Evolutionary conservation across 1,140 invertebrate species (phyloP), one percentile per base, ranked within the genome.

Genomic region (Arctopsyche grandis): DNA sequence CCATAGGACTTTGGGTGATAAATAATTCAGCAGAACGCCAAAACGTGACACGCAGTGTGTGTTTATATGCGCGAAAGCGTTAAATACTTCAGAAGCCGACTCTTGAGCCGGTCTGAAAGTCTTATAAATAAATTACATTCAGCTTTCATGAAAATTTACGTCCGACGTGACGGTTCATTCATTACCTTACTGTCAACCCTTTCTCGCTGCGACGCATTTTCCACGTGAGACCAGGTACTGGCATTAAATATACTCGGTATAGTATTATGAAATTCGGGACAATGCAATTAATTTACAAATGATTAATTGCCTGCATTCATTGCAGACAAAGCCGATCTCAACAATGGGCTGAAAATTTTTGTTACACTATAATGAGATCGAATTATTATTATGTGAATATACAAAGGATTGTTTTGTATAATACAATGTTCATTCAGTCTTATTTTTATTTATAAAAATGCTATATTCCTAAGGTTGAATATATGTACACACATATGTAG

Each of bases 41-140:
- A 60, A 60, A 60, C 19, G 56, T 16, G 56, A 60, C 16, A 21
- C 16, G 29, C 29, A 38, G 29, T 38, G 56, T 60, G 56, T 60
- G 56, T 21, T 60, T 60, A 60, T 60, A 60, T 60, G 56, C 56
- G 16, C 56, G 16, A 38, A 19, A 44, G 69, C 29, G 21, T 75
- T 58, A 26, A 58, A 75, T 52, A 75, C 71, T 24, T 75, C 24
- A 75, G 21, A 43, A 7, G 14, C 19, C 56, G 74, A 38, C 19
- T 66, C 77, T 58, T 69, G 22, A 71, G 69, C 69, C 1, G 48
- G 56, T 56, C 29, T 78, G 66, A 71, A 81, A 77, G 63, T 74
- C 77, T 79, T 81, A 69, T 79, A 81, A 79, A 79, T 81, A 81
- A 81, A 79, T 81, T 79, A 81, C 80, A 71, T 48, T 69, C 26